Conservation (phyloP, 92 coral and sea anemone species). For the Porites lobata region DNA sequence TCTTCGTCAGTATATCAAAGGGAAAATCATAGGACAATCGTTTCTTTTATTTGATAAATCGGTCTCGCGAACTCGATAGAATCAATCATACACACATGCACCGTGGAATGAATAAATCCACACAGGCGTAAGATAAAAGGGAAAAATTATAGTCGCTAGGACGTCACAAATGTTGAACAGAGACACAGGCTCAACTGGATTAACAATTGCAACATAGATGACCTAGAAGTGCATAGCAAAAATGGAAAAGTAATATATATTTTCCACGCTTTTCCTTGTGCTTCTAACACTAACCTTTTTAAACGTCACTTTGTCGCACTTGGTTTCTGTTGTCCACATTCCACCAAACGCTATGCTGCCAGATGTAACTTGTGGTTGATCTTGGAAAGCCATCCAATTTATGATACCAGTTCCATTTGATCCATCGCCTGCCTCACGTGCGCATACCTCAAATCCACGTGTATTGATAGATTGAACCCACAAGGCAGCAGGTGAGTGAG, state of each 20-base stretch:
- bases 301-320: background rate
- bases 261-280: no score
- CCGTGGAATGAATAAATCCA: background rate
- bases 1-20: background rate
- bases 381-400: background rate
- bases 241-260: background rate
- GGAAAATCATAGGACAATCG: background rate
- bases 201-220: background rate
- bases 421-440: constrained; percentile 32
- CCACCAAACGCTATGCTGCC: background rate
- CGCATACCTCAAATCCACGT: constrained; percentile 45
- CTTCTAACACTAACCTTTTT: background rate
- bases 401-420: background rate
- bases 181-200: no score
- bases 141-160: no score
- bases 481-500: constrained; percentile 56
- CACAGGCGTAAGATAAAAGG: no score
- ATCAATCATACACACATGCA: no score
- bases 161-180: no score
- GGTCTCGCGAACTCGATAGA: background rate
- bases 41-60: no score
- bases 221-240: background rate
- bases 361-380: background rate
- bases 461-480: constrained; percentile 38
- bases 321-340: background rate